These are phyloP conservation scores for Xerus rutilus DNA, from an alignment of 2,797 vertebrate genomes.

Conservation along the genomic window DNA sequence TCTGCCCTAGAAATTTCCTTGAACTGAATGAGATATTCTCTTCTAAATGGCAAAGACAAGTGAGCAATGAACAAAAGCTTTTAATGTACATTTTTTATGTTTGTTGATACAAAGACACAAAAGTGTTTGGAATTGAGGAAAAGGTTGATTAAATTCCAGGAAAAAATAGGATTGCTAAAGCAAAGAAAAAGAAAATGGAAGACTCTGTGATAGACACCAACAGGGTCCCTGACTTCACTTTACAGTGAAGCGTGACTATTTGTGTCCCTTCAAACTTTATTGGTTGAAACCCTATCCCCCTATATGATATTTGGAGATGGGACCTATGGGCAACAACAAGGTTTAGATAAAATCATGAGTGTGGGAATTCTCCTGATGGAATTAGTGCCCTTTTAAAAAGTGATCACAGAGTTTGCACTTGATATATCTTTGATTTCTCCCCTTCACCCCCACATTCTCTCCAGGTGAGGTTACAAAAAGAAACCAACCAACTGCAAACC, in stretches of 20 bases:
- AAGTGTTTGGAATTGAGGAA: not conserved
- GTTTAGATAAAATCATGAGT: not conserved
- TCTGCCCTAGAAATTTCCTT: not conserved
- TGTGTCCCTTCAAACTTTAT: not conserved
- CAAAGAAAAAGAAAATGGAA: not conserved
- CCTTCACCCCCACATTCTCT: too few relatives aligned
- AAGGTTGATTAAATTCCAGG: not conserved
- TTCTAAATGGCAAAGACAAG: not conserved
- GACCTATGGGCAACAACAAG: too few relatives aligned
- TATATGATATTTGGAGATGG: not conserved
- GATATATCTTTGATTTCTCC: too few relatives aligned
- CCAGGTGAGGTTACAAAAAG: not conserved
- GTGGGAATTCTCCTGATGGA: not conserved
- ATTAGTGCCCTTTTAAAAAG: not conserved
- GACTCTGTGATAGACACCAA: not conserved
- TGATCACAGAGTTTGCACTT: not conserved
- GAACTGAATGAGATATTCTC: not conserved
- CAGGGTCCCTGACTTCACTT: not conserved
- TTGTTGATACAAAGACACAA: not conserved
- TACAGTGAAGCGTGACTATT: not conserved
- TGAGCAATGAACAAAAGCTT: not conserved
- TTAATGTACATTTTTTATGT: not conserved
- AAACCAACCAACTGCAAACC: not conserved
- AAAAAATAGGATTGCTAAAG: not conserved
- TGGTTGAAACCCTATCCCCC: not conserved